Evolutionary conservation across 2,797 vertebrate genomes (phyloP), one percentile per base, ranked within the genome.

Genomic region (Microctenopoma stevenorrisi): DNA sequence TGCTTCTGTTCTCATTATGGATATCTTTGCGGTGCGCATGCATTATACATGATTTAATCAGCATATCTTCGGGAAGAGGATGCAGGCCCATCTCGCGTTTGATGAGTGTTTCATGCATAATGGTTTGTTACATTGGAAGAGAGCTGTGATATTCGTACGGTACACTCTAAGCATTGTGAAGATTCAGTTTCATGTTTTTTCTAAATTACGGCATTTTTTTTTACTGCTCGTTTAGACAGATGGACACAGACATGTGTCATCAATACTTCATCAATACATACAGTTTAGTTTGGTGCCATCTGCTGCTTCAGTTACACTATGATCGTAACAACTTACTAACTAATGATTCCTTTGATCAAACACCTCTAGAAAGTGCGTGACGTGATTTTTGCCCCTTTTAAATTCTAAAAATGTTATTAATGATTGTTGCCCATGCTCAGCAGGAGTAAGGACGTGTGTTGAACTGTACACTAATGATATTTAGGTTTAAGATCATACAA

Each of bases 41-140:
- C 81, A 89, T 89, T 86, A 90, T 83, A 79, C 80, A 88, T 90
- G 77, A 89, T 87, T 87, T 82, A 81, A 90, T 90, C 84, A 89
- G 73, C 86, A 86, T 84, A 77, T 86, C 70, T 85, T 62, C 18
- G 38, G 64, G 64, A 72, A 48, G 76, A 62, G 60, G 64, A 84
- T 67, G 58, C 70, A 14, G 25, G 38, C 65, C 69, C 53, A 52
- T 81, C 78, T 58, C 3, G 38, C 11, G 0, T 88, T 79, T 87
- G 77, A 88, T 85, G 73, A 86, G 78, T 16, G 7, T 76, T 77
- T 75, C 3, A 7, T 49, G 65, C 69, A 81, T 83, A 89, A 87
- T 81, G 72, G 64, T 9, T 68, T 72, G 50, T 78, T 76, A 55
- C 51, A 54, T 16, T 28, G 66, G 50, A 68, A 64, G 51, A 75